Evolutionary conservation across 2,113 vertebrate genomes (phyloP).

Genomic region (Columbina picui): DNA sequence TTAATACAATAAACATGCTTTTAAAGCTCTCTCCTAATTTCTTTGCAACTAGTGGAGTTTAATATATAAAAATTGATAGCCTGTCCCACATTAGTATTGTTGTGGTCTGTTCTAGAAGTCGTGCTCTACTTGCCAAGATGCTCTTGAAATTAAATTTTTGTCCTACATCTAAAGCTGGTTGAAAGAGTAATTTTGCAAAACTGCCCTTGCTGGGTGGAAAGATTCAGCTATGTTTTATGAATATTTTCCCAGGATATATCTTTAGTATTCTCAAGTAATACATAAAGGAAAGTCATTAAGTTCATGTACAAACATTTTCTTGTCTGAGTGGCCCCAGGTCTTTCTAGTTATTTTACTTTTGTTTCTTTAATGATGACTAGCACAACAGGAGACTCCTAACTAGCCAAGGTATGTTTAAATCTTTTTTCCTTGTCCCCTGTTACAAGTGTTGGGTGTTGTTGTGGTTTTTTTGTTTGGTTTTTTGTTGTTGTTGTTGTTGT

Average conservation of each 20-base stretch:
- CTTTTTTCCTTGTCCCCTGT: neutral
- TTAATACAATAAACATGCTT: constrained; percentile 50
- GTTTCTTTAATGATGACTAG: neutral
- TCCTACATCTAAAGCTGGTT: neutral
- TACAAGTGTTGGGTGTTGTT: neutral
- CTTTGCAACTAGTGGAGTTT: neutral
- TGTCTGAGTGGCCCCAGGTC: neutral
- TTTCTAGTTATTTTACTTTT: neutral
- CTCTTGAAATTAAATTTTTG: constrained; percentile 3
- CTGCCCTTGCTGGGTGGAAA: neutral
- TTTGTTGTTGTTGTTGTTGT: neutral
- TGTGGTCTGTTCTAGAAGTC: neutral
- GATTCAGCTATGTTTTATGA: neutral
- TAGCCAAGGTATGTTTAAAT: neutral
- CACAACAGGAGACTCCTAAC: neutral
- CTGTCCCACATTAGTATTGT: neutral
- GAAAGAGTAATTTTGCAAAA: neutral
- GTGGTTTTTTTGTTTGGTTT: too few species aligned
- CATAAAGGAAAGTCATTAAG: neutral
- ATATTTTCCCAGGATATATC: neutral
- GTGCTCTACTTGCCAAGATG: neutral
- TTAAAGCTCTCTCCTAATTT: constrained; percentile 50
- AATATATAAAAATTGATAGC: constrained; percentile 40
- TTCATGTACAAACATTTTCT: neutral
- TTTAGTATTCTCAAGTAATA: neutral